Conservation (phyloP, 2,113 vertebrate genomes). For the Neolamprologus toae region DNA sequence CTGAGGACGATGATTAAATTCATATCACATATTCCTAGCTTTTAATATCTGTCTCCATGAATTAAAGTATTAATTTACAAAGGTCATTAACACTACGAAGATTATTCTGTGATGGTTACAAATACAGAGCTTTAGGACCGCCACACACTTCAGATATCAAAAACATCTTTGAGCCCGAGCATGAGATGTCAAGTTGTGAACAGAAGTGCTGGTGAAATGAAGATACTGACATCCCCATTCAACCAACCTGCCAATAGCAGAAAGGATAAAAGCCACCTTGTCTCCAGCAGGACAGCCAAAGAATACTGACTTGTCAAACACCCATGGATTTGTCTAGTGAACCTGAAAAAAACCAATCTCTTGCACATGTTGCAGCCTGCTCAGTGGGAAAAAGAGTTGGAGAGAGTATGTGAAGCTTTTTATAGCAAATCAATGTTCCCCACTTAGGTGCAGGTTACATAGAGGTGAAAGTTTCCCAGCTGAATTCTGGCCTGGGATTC, state of each 20-base stretch:
- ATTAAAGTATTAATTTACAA: not conserved
- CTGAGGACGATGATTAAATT: not conserved
- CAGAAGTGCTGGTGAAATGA: not conserved
- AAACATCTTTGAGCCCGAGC: not conserved
- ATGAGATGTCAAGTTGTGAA: not conserved
- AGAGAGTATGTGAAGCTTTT: not conserved
- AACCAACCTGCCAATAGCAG: not conserved
- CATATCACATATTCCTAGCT: not conserved
- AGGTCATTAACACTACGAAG: not conserved
- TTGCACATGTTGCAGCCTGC: not conserved
- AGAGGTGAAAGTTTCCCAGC: conserved; percentile 37
- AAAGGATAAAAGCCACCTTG: not conserved
- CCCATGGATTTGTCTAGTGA: not conserved
- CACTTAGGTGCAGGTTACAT: conserved; percentile 21
- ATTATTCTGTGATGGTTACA: not conserved
- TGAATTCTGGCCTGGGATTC: conserved; percentile 17
- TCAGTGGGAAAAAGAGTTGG: not conserved
- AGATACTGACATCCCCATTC: not conserved
- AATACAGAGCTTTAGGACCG: not conserved
- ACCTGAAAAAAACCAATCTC: not conserved
- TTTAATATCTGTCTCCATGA: not conserved
- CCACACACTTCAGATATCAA: not conserved
- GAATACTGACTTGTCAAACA: not conserved
- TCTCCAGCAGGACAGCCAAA: not conserved
- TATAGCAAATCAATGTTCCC: conserved; percentile 20